A percentile compares a stretch with the other conserved stretches of the same genome.
Conservation (phyloP, 2,888 invertebrate species). For the Nemurella pictetii region DNA sequence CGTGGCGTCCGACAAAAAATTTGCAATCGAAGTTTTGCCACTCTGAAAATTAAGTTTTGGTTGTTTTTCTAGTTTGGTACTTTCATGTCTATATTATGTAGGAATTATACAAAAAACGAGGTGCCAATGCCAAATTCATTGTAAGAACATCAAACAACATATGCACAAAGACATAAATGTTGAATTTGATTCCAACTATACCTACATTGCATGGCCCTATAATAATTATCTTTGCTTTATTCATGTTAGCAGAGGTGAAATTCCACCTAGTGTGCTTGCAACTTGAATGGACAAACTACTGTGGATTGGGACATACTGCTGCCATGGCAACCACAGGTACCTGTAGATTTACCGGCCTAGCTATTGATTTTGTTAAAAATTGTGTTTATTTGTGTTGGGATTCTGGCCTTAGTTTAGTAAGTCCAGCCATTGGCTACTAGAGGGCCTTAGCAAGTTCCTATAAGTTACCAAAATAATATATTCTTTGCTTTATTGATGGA, state of each 20-base stretch:
- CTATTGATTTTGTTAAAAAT: background rate
- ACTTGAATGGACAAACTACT: background rate
- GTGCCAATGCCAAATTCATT: background rate
- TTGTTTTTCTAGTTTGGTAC: background rate
- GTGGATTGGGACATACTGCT: background rate
- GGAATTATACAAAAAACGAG: background rate
- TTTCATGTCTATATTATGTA: background rate
- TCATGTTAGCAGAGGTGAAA: slow-evolving; percentile 3
- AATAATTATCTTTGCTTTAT: slow-evolving; percentile 36
- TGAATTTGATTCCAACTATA: background rate
- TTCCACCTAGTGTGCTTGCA: background rate
- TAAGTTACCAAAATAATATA: no score
- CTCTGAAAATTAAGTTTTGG: slow-evolving; percentile 56
- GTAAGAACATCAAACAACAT: background rate
- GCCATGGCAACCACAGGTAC: background rate
- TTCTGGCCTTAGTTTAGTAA: background rate
- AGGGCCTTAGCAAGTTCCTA: no score
- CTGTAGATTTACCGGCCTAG: background rate
- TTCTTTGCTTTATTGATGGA: no score
- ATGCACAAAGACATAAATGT: background rate
- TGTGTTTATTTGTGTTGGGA: background rate
- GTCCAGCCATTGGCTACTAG: no score
- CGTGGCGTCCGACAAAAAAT: slow-evolving; percentile 71
- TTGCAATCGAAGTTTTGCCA: slow-evolving; percentile 71
- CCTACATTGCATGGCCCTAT: slow-evolving; percentile 38